Base-by-base conservation (phyloP, 1,140 invertebrate genomes). In the Trichonephila clavipes region DNA sequence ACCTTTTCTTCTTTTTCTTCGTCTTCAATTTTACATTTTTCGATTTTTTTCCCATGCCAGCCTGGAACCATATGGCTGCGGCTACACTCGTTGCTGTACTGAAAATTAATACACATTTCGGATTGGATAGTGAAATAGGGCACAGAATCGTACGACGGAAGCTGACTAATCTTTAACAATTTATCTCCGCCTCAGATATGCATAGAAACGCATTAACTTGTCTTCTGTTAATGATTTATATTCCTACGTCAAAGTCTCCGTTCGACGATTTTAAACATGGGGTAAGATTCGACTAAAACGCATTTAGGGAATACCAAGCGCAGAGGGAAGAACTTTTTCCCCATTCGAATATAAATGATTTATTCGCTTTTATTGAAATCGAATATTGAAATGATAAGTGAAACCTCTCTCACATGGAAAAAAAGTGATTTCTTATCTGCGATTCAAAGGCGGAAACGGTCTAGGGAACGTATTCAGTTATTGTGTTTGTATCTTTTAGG, bases 201-300 rank as follows among this genome's bases (percentile, higher is more conserved):
- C 72, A 66, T 18, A 51, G 34, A 85, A 92, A 85, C 82, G 81
- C 61, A 85, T 92, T 92, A 92, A 85, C 81, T 85, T 85, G 81
- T 92, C 90, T 92, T 81, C 77, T 81, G 19, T 82, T 92, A 85
- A 85, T 83, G 90, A 92, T 91, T 83, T 81, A 85, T 85, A 77
- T 66, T 85, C 28, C 28, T 6, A 34, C 72, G 72, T 40, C 72
- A 77, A 28, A 77, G 72, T 77, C 28, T 77, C 72, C 69, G 14
- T 77, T 77, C 72, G 72, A 77, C 72, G 72, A 40, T 77, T 77
- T 77, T 77, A 77, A 77, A 77, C 72, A 77, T 4, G 34, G 72
- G 72, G 28, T 34, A 77, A 77, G 72, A 77, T 40, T 77, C 28
- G 14, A 8, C 28, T 34, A 77, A 77, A 77, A 77, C 28, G 72